phyloP scores from a whole-genome alignment of 2,888 invertebrate species.

The Himalopsyche kuldschensis region DNA sequence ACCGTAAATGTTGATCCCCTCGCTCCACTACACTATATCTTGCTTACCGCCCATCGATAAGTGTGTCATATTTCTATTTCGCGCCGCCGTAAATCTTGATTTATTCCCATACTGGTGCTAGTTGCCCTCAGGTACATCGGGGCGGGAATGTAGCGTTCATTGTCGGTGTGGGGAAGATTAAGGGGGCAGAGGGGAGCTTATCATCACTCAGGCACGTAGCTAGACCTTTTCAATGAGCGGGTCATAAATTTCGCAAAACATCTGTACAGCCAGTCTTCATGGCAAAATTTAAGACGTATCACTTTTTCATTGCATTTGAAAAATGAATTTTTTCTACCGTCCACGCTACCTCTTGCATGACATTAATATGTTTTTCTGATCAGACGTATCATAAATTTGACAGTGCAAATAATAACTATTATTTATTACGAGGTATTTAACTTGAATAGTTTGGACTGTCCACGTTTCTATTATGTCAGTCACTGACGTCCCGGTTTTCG shows the following conservation, averaged over 20 bases:
- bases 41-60: conserved; percentile 19
- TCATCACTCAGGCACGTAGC: neutral
- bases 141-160: neutral
- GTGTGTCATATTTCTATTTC: conserved; percentile 40
- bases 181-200: neutral
- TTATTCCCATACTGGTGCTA: conserved; percentile 21
- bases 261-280: neutral
- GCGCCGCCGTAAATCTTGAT: conserved; percentile 33
- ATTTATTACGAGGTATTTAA: no score
- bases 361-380: no score
- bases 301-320: neutral
- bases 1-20: neutral
- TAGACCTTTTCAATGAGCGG: neutral
- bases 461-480: no score
- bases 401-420: no score
- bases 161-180: neutral
- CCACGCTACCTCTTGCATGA: neutral
- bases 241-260: neutral
- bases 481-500: no score
- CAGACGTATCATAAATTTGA: no score
- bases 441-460: no score
- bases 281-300: neutral
- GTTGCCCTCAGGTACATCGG: neutral
- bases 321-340: neutral
- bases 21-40: neutral